These are phyloP conservation scores for Linnaemya vulpina DNA, from an alignment of 2,888 invertebrate genomes.

Conservation along the genomic window DNA sequence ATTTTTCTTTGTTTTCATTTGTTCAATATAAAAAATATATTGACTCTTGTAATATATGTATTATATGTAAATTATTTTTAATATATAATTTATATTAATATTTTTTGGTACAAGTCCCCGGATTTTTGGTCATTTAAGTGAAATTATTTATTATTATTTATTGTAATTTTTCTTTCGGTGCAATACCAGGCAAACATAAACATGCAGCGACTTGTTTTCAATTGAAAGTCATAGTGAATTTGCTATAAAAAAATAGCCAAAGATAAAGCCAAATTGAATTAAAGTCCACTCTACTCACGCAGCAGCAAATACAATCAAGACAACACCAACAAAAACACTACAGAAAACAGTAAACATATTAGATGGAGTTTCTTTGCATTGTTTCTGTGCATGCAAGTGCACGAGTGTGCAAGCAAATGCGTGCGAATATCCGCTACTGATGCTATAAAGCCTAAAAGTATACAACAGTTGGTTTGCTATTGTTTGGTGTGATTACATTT, in stretches of 20 bases:
- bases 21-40: too few species aligned
- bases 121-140: too few species aligned
- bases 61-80: too few species aligned
- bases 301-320: background rate
- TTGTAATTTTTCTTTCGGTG: too few species aligned
- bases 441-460: slow-evolving; percentile 22
- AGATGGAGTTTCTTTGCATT: background rate
- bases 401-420: background rate
- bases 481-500: slow-evolving; percentile 20
- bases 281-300: slow-evolving; percentile 9
- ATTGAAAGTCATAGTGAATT: slow-evolving; percentile 56
- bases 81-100: too few species aligned
- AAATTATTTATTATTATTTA: too few species aligned
- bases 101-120: too few species aligned
- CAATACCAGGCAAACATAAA: too few species aligned
- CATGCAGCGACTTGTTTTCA: slow-evolving; percentile 13
- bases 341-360: slow-evolving; percentile 43
- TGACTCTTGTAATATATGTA: too few species aligned
- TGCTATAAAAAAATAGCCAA: slow-evolving; percentile 11
- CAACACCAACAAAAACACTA: slow-evolving; percentile 3
- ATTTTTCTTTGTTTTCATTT: too few species aligned
- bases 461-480: slow-evolving; percentile 8
- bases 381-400: background rate
- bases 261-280: slow-evolving; percentile 53
- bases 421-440: background rate